Percentiles rank a stretch among this genome's conserved stretches.
Evolutionary conservation across 2,797 vertebrate genomes (phyloP).

Genomic region (Sparus aurata): DNA sequence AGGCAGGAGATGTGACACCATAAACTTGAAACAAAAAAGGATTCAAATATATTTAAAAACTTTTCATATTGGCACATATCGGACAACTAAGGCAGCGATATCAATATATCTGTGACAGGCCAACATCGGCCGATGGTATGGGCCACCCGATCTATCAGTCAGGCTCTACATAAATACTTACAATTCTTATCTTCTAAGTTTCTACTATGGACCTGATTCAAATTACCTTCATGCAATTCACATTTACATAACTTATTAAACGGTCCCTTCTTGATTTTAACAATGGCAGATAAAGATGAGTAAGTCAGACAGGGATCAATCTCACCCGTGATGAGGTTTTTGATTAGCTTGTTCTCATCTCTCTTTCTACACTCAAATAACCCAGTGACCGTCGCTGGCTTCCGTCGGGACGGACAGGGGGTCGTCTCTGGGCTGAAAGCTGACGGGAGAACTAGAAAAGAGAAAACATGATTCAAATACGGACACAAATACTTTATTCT

Average conservation of each 20-base stretch:
- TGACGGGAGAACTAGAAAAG: conserved; percentile 44
- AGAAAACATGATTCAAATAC: not conserved
- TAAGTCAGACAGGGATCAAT: not conserved
- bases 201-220: not conserved
- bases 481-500: not conserved
- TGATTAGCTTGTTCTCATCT: conserved; percentile 87
- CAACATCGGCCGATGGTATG: too few relatives aligned
- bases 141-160: too few relatives aligned
- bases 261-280: not conserved
- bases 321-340: conserved; percentile 87
- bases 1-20: too few relatives aligned
- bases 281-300: not conserved
- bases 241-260: not conserved
- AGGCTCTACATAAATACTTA: too few relatives aligned
- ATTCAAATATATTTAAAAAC: too few relatives aligned
- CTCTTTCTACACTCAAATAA: conserved; percentile 85
- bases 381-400: conserved; percentile 66
- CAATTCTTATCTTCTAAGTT: too few relatives aligned
- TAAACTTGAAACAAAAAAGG: too few relatives aligned
- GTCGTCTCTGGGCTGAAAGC: conserved; percentile 48
- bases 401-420: conserved; percentile 26
- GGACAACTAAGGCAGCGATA: too few relatives aligned
- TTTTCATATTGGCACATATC: too few relatives aligned
- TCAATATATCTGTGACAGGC: too few relatives aligned
- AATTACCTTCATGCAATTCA: not conserved